Percentiles rank a stretch among this genome's conserved stretches.
These are phyloP conservation scores for Panzeria rudis DNA, from an alignment of 2,888 invertebrate species.

Conservation along the genomic window DNA sequence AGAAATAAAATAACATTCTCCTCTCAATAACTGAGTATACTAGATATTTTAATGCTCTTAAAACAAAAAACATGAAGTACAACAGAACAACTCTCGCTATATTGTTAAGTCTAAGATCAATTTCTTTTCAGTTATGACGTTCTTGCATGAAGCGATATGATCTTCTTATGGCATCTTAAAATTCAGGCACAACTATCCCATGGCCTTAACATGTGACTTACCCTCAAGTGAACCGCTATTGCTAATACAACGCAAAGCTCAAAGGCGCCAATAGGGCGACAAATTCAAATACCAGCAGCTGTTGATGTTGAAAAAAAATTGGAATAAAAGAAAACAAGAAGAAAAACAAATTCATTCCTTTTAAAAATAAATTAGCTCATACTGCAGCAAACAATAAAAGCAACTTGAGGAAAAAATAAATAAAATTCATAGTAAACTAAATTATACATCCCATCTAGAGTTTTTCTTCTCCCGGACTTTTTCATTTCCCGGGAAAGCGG, in stretches of 20 bases:
- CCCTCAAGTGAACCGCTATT: slow-evolving; percentile 1
- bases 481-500: too few species aligned
- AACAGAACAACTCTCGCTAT: too few species aligned
- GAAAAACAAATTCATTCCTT: slow-evolving; percentile 28
- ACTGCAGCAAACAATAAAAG: slow-evolving; percentile 40
- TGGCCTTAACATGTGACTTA: background rate
- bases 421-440: slow-evolving; percentile 1
- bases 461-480: too few species aligned
- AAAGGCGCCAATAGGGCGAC: slow-evolving; percentile 58
- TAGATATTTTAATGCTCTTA: too few species aligned
- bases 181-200: background rate
- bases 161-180: too few species aligned
- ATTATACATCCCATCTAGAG: slow-evolving; percentile 13
- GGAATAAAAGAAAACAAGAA: slow-evolving; percentile 6
- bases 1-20: too few species aligned
- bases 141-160: too few species aligned
- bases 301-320: slow-evolving; percentile 48
- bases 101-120: too few species aligned
- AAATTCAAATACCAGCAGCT: slow-evolving; percentile 63
- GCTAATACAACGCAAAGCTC: background rate
- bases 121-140: too few species aligned
- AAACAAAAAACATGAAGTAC: too few species aligned
- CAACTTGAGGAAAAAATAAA: slow-evolving; percentile 13
- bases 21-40: too few species aligned
- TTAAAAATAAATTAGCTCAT: slow-evolving; percentile 55